phyloP scores from a whole-genome alignment of 2,797 vertebrate species.

The Hypotaenidia philippensis region DNA sequence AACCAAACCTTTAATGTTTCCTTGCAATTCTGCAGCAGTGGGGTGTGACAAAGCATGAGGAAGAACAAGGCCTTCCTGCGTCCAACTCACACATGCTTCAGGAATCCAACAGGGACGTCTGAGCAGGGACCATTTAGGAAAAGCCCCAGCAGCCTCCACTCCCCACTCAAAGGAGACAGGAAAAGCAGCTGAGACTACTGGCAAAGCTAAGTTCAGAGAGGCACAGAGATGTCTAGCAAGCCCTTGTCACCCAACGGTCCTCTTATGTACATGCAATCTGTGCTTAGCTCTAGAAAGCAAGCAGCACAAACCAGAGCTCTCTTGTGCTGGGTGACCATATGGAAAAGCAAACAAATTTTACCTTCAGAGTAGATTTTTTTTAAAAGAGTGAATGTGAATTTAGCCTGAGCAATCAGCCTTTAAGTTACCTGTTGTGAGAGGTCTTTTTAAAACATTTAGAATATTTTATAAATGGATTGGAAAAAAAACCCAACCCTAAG shows the following conservation, averaged over 20 bases:
- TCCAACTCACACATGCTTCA: background rate
- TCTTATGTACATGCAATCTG: rapidly evolving
- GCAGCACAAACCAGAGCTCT: background rate
- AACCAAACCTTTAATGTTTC: background rate
- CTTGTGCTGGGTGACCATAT: background rate
- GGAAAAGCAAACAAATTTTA: background rate
- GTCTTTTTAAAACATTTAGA: background rate
- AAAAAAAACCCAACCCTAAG: background rate
- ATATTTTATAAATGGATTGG: background rate
- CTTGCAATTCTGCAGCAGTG: background rate
- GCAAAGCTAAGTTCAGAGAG: too few relatives aligned
- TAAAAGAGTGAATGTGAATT: background rate
- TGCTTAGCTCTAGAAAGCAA: background rate
- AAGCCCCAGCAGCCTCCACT: background rate
- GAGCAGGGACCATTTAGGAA: background rate
- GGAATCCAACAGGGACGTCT: background rate
- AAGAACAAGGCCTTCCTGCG: background rate
- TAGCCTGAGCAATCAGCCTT: background rate
- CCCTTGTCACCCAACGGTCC: background rate
- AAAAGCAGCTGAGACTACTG: too few relatives aligned
- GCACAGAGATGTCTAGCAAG: too few relatives aligned
- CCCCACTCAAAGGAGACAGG: too few relatives aligned
- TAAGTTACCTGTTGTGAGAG: background rate
- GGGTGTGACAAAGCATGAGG: background rate
- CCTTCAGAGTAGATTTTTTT: background rate